Conservation (phyloP, 2,113 vertebrate genomes). For the Sterrhoptilus dennistouni region DNA sequence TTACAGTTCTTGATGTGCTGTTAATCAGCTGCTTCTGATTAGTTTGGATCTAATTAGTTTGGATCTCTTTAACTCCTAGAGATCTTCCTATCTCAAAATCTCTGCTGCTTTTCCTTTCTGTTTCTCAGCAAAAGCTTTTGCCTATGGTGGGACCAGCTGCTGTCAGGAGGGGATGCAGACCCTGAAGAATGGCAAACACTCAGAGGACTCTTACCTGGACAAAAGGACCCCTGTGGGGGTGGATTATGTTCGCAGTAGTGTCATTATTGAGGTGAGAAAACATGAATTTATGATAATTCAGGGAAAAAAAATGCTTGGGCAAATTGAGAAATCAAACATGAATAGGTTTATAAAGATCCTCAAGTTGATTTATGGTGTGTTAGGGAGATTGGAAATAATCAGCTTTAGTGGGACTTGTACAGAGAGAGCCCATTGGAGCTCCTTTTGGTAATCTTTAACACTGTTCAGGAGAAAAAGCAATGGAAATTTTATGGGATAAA, state of each 20-base stretch:
- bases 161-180: conserved; percentile 78
- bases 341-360: not conserved
- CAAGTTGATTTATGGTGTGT: not conserved
- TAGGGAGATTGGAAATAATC: not conserved
- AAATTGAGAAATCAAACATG: rapidly evolving
- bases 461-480: not conserved
- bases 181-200: conserved; percentile 68
- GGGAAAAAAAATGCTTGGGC: not conserved
- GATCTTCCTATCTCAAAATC: not conserved
- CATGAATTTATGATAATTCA: not conserved
- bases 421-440: not conserved
- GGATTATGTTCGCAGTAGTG: conserved; percentile 83
- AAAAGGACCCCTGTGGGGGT: conserved; percentile 71
- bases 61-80: not conserved
- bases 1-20: not conserved
- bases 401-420: not conserved
- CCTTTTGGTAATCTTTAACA: not conserved
- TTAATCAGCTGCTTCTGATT: not conserved
- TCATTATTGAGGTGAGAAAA: conserved; percentile 83
- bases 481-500: not conserved
- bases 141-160: conserved; percentile 82
- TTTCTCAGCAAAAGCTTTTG: conserved; percentile 83
- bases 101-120: not conserved
- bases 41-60: not conserved
- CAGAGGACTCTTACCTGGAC: conserved; percentile 72